These are phyloP conservation scores for Cordilura impudica DNA, from an alignment of 2,888 invertebrate species.

Conservation along the genomic window DNA sequence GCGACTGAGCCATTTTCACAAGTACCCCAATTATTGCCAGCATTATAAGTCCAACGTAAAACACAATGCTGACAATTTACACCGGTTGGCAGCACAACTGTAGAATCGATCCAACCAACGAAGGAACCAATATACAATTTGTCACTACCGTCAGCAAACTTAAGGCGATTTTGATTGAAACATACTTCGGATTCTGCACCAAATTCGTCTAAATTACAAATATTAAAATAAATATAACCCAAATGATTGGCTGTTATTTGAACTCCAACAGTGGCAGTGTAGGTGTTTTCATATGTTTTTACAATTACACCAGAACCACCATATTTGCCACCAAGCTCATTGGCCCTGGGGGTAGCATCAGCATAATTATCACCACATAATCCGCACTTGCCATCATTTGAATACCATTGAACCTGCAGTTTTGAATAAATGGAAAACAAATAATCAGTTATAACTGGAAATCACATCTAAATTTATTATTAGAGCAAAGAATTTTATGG, in stretches of 20 bases:
- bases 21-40: slow-evolving; percentile 79
- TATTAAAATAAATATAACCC: slow-evolving; percentile 78
- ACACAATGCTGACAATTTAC: slow-evolving; percentile 80
- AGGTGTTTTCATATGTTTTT: slow-evolving; percentile 72
- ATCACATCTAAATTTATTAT: too few relatives aligned
- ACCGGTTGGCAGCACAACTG: slow-evolving; percentile 75
- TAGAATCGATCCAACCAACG: slow-evolving; percentile 68
- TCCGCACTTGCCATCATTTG: slow-evolving; percentile 79
- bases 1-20: slow-evolving; percentile 76
- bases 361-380: slow-evolving; percentile 80
- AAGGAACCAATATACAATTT: slow-evolving; percentile 65
- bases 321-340: slow-evolving; percentile 80
- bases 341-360: slow-evolving; percentile 77
- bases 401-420: slow-evolving; percentile 76
- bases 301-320: slow-evolving; percentile 79
- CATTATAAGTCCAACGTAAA: slow-evolving; percentile 80
- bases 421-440: too few relatives aligned
- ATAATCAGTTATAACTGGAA: too few relatives aligned
- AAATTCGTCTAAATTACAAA: slow-evolving; percentile 78
- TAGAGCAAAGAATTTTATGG: too few relatives aligned
- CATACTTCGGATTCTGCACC: slow-evolving; percentile 79
- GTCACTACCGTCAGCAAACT: slow-evolving; percentile 70
- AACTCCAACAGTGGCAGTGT: slow-evolving; percentile 70
- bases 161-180: slow-evolving; percentile 77
- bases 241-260: slow-evolving; percentile 78